These are phyloP conservation scores for Thripadectes ignobilis DNA, from an alignment of 2,797 vertebrate species.

Conservation along the genomic window DNA sequence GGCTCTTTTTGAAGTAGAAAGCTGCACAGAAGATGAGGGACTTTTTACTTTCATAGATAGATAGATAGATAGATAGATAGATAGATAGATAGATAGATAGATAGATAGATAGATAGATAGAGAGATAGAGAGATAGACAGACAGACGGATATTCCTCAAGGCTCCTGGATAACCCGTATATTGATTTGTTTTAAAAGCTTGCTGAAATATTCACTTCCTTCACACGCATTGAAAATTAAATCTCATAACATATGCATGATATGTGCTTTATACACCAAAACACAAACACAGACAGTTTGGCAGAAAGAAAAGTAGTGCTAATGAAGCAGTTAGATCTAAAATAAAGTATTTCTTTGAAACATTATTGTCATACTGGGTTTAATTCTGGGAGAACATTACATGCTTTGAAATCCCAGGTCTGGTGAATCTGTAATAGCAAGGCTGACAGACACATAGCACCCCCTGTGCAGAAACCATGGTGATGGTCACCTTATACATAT, in stretches of 20 bases:
- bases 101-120: not conserved
- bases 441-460: not conserved
- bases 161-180: not conserved
- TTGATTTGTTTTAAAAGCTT: not conserved
- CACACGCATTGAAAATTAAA: not conserved
- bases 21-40: not conserved
- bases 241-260: not conserved
- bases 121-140: not conserved
- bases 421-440: not conserved
- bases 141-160: not conserved
- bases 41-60: not conserved
- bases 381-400: not conserved
- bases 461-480: conserved; percentile 3
- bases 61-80: too few relatives aligned
- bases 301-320: not conserved
- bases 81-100: not conserved
- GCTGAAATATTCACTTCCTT: conserved; percentile 17
- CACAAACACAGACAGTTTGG: not conserved
- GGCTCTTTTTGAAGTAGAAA: not conserved
- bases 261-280: not conserved
- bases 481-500: conserved; percentile 26
- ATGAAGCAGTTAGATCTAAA: not conserved
- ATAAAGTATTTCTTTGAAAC: not conserved
- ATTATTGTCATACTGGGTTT: not conserved
- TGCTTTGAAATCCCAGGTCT: conserved; percentile 5